Conservation (phyloP, 1,140 invertebrate genomes). For the Sminthurinus signatus region DNA sequence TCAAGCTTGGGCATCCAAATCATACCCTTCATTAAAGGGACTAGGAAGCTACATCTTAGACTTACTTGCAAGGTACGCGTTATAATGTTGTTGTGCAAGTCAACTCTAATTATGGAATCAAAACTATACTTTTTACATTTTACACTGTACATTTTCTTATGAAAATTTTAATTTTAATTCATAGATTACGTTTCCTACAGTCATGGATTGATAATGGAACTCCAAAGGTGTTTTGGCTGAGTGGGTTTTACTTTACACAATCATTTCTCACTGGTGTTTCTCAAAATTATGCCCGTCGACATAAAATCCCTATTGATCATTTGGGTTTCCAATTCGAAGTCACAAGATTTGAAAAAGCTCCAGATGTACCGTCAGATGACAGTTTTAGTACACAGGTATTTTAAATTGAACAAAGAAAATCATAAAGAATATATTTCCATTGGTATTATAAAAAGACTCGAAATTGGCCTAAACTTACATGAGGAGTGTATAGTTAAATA, state of each 20-base stretch:
- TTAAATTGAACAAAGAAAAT: no score
- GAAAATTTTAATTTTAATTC: slow-evolving; percentile 51
- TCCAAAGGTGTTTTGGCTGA: slow-evolving; percentile 83
- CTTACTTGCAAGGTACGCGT: slow-evolving; percentile 60
- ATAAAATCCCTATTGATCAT: slow-evolving; percentile 76
- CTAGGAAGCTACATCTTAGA: slow-evolving; percentile 83
- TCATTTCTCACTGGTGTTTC: slow-evolving; percentile 87
- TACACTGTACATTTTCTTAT: no score
- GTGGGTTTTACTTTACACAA: slow-evolving; percentile 92
- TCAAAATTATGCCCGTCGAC: slow-evolving; percentile 80
- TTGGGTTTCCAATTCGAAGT: slow-evolving; percentile 74
- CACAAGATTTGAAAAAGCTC: slow-evolving; percentile 54
- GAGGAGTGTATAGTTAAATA: no score
- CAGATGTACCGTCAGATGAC: no score
- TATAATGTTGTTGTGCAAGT: no score
- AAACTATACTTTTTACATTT: no score
- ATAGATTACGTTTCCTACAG: slow-evolving; percentile 60
- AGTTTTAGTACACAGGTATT: no score
- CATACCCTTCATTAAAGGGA: slow-evolving; percentile 87
- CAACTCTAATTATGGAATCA: no score
- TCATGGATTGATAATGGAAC: slow-evolving; percentile 78
- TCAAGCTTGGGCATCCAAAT: slow-evolving; percentile 67
- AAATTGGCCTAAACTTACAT: no score
- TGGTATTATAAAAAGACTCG: no score
- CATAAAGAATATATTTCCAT: no score